Percentiles rank a stretch among this genome's conserved stretches.
Conservation (phyloP, 2,113 vertebrate species). For the Seriola dumerili region DNA sequence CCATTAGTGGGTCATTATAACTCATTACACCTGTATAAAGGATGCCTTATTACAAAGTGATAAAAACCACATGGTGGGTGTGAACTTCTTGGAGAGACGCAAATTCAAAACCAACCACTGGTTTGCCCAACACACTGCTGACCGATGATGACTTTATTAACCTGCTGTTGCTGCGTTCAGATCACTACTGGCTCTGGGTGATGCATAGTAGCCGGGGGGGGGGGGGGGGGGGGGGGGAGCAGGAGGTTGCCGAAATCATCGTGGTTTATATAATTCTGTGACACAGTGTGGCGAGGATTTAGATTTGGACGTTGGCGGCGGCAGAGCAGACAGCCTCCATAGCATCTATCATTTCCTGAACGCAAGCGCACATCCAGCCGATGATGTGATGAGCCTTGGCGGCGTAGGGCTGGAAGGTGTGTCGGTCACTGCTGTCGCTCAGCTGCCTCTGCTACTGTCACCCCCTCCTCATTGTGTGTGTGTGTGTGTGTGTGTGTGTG, state of each 20-base stretch:
- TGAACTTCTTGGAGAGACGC: background rate
- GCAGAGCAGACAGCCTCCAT: background rate
- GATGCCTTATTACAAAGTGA: background rate
- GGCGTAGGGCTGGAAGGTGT: constrained; percentile 54
- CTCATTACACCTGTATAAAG: background rate
- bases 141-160: constrained; percentile 40
- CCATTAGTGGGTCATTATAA: background rate
- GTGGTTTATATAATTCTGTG: background rate
- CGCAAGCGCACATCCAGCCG: constrained; percentile 56
- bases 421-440: constrained; percentile 49
- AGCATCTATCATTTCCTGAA: constrained; percentile 35
- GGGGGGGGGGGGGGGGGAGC: background rate
- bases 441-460: constrained; percentile 6
- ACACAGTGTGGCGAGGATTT: background rate
- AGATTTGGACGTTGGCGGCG: background rate
- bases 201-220: background rate
- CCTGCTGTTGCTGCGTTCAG: background rate
- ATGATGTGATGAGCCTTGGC: constrained; percentile 22
- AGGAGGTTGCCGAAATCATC: background rate
- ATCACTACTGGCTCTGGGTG: background rate
- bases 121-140: background rate
- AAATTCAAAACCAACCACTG: background rate
- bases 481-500: background rate
- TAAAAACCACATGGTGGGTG: background rate
- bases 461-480: background rate